phyloP scores from a whole-genome alignment of 2,888 invertebrate species.

The Notodonta ziczac region DNA sequence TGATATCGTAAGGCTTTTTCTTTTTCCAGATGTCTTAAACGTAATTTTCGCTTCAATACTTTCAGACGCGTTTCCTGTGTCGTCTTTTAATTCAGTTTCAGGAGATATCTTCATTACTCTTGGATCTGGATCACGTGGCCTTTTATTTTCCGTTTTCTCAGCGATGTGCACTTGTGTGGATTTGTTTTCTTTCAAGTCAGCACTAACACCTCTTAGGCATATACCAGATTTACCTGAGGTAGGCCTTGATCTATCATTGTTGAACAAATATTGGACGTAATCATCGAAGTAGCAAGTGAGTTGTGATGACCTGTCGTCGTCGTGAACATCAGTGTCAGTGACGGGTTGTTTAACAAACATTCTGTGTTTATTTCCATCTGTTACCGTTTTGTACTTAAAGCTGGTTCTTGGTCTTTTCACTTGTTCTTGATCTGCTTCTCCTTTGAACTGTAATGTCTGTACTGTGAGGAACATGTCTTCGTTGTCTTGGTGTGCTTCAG shows the following conservation, averaged over 20 bases:
- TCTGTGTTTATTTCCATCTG: slow-evolving; percentile 60
- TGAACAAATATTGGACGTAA: slow-evolving; percentile 69
- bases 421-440: slow-evolving; percentile 56
- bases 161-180: slow-evolving; percentile 52
- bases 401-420: slow-evolving; percentile 60
- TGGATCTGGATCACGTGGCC: slow-evolving; percentile 35
- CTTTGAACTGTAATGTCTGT: slow-evolving; percentile 73
- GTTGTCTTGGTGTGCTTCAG: slow-evolving; percentile 32
- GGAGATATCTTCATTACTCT: slow-evolving; percentile 37
- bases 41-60: slow-evolving; percentile 59
- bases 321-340: slow-evolving; percentile 46
- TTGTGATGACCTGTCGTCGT: slow-evolving; percentile 61
- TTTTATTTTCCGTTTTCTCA: slow-evolving; percentile 41
- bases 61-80: slow-evolving; percentile 32
- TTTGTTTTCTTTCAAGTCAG: slow-evolving; percentile 57
- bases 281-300: slow-evolving; percentile 68
- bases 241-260: slow-evolving; percentile 62
- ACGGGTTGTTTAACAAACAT: slow-evolving; percentile 75
- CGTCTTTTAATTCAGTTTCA: slow-evolving; percentile 33
- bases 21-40: slow-evolving; percentile 63
- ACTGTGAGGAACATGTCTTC: slow-evolving; percentile 70
- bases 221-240: slow-evolving; percentile 66
- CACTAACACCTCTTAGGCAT: slow-evolving; percentile 47
- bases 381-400: slow-evolving; percentile 69
- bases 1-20: slow-evolving; percentile 77